Conservation (phyloP, 2,888 invertebrate genomes). For the Candidula unifasciata region DNA sequence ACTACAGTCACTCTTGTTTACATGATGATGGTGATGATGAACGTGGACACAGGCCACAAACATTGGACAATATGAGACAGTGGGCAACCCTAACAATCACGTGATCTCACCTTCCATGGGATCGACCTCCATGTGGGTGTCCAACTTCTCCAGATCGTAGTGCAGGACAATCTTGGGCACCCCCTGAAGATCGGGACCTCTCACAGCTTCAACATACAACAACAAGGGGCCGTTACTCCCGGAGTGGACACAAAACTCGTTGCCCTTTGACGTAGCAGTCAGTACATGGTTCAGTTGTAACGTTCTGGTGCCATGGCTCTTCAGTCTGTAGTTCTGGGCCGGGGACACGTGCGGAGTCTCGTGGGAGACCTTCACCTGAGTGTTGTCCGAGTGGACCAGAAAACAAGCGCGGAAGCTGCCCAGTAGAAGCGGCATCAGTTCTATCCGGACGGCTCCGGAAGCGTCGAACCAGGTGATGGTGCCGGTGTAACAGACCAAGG, state of each 20-base stretch:
- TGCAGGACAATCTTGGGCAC: slow-evolving; percentile 46
- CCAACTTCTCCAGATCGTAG: slow-evolving; percentile 45
- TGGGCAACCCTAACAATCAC: too few species aligned
- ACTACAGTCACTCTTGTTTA: too few species aligned
- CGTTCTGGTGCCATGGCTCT: not conserved
- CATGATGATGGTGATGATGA: too few species aligned
- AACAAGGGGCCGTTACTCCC: slow-evolving; percentile 30
- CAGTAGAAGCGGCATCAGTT: slow-evolving; percentile 40
- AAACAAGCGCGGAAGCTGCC: slow-evolving; percentile 45
- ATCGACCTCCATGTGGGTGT: not conserved
- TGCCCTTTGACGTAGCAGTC: slow-evolving; percentile 12
- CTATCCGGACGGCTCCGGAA: slow-evolving; percentile 33
- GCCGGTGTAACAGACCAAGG: slow-evolving; percentile 45
- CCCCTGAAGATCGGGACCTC: slow-evolving; percentile 3
- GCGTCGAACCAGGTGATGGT: slow-evolving; percentile 49
- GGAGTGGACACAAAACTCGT: slow-evolving; percentile 34
- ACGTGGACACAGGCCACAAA: too few species aligned
- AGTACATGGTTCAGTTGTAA: slow-evolving; percentile 34
- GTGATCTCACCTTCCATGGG: slow-evolving; percentile 37
- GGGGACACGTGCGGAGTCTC: slow-evolving; percentile 11
- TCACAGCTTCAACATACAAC: slow-evolving; percentile 40
- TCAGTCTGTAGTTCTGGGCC: slow-evolving; percentile 24
- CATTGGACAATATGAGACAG: too few species aligned
- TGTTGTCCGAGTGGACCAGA: slow-evolving; percentile 33
- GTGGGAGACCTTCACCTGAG: slow-evolving; percentile 32